Base-by-base conservation (phyloP, 2,797 vertebrate genomes). In the Leuciscus waleckii region DNA sequence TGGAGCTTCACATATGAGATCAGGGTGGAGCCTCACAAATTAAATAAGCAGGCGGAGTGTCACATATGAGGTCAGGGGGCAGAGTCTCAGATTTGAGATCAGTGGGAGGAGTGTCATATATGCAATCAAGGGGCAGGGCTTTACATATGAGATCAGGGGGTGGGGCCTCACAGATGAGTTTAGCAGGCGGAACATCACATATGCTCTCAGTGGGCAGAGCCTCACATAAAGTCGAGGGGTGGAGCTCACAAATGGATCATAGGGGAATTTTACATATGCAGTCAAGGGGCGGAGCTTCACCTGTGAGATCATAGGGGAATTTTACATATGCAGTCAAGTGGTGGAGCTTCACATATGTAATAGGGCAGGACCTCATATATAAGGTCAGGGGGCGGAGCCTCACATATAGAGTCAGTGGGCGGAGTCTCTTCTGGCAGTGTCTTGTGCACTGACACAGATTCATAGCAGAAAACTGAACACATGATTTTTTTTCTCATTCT, bases 181-280 rank as follows among this genome's bases (percentile, higher is more conserved):
- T 29, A 29, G 29, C 29, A 29, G 29, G 29, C 29, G 29, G 29
- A 29, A 29, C 29, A 29, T 29, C 29, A 29, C 29, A 29, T 29
- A 29, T 29, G 29, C 29, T 29, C 29, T 29, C 29, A 29, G 29
- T 29, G 29, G 29, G 29, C 29, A 29, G 29, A 29, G 29, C 29
- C 29, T 29, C 29, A 29, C 29, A 29, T 29, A 29, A 29, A 29
- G 29, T 29, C 29, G 29, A 1, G 29, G 19, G 35, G 29, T 0
- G 3, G 65, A 67, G 29, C 1, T 67, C 29, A 17, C 2, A 8
- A 67, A 3, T 1, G 0, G n/a, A 61, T 19, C 19, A 69, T 0
- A 0, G 19, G 67, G 63, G 0, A 32, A 3, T 0, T 0, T 32
- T 7, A 16, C 29, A 35, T 7, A 19, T 17, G 7, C 3, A 2